Percentiles rank a stretch among this genome's conserved stretches.
These are phyloP conservation scores for Cochlearius cochlearius DNA, from an alignment of 2,113 vertebrate genomes.

Conservation along the genomic window DNA sequence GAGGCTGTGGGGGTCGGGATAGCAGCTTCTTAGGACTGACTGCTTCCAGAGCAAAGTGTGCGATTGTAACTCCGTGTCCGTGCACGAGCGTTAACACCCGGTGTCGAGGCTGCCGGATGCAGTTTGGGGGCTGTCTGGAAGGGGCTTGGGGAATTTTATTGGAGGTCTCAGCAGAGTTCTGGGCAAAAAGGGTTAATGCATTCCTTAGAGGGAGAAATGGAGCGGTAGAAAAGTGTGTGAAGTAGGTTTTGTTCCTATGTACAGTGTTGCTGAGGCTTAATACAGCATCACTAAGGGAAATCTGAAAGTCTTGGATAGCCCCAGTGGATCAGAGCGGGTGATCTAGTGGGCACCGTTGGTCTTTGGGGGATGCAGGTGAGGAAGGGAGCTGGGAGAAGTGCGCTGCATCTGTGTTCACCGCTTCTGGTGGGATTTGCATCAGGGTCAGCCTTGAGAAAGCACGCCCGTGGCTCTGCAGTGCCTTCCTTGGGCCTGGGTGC, in stretches of 20 bases:
- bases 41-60: not conserved
- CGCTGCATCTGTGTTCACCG: fast-evolving
- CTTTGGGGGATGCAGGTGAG: not conserved
- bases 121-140: not conserved
- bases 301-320: not conserved
- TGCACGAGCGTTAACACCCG: fast-evolving
- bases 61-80: fast-evolving
- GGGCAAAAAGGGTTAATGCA: not conserved
- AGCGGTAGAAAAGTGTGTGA: not conserved
- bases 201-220: not conserved
- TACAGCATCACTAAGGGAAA: not conserved
- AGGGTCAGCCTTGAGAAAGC: not conserved
- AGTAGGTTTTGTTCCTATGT: not conserved
- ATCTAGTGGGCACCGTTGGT: no score
- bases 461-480: not conserved
- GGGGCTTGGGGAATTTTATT: no score
- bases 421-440: not conserved
- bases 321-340: not conserved
- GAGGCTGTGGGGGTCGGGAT: not conserved
- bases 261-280: not conserved
- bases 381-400: not conserved
- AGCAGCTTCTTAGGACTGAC: not conserved
- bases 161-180: not conserved
- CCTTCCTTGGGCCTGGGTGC: not conserved
- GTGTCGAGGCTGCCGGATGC: not conserved